Percentiles rank a stretch among this genome's conserved stretches.
Evolutionary conservation across 2,113 vertebrate species (phyloP).

Genomic region (Rhipidura dahli): DNA sequence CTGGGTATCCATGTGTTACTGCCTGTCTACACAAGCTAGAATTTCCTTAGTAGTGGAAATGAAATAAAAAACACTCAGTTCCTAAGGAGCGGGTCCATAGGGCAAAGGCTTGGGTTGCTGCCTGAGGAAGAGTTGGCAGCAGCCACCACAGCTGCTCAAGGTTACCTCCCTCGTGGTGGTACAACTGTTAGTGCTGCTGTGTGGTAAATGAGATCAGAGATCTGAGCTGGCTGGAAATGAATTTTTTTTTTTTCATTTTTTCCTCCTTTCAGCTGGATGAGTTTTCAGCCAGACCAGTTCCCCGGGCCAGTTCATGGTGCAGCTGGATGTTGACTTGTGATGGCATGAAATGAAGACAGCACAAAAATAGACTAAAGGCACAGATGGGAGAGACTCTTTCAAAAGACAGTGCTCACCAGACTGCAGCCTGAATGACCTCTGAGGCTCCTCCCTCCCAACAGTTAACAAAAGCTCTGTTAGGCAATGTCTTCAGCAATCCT

Average conservation of each 20-base stretch:
- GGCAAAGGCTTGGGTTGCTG: not conserved
- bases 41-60: not conserved
- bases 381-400: not conserved
- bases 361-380: not conserved
- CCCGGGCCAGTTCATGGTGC: not conserved
- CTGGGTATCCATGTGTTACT: not conserved
- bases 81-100: not conserved
- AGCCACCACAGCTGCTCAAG: not conserved
- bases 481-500: not conserved
- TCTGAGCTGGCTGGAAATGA: not conserved
- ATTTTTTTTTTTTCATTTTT: rapidly evolving
- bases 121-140: not conserved
- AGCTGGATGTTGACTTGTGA: not conserved
- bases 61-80: not conserved
- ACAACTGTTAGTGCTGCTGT: not conserved
- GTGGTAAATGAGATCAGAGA: slow-evolving; percentile 23
- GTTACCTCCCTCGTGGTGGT: not conserved
- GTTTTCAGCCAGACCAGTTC: not conserved
- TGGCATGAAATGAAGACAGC: not conserved
- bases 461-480: slow-evolving; percentile 1
- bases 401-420: not conserved
- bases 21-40: not conserved
- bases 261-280: not conserved
- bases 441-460: not conserved
- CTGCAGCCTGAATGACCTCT: not conserved